Base-by-base conservation (phyloP, 2,888 invertebrate genomes). In the Iphiclides podalirius region DNA sequence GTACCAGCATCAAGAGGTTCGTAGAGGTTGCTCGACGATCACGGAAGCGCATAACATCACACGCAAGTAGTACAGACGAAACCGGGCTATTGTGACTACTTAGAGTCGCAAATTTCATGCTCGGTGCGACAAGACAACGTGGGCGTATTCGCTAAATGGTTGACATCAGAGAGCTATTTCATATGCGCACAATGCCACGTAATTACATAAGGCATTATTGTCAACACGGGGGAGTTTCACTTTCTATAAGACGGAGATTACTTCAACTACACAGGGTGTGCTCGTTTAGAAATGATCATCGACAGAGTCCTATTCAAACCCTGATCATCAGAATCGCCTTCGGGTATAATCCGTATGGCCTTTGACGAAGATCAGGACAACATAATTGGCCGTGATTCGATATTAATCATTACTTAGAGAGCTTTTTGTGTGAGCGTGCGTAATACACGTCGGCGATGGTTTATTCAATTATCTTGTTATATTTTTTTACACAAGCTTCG, bases 181-280 rank as follows among this genome's bases (percentile, higher is more conserved):
- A 64, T 67, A 63, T 63, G 69, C 66, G 54, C 64, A 79, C 76
- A 78, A 79, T 75, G 59, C 62, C 50, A 62, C 54, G 60, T 66
- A 74, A 79, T 83, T 80, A 72, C 70, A 75, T 76, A 81, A 80
- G 63, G 54, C 56, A 54, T 65, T 64, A 72, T 75, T 75, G 75
- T 78, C 78, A 75, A 74, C 74, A 69, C 66, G 68, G 64, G 66
- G 67, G 68, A 68, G 73, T 74, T 70, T 73, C 66, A 64, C 79
- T 78, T 80, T 78, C 70, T 75, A 74, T 67, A 60, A 65, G 67
- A 66, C 52, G 61, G 63, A 70, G 65, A 67, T 70, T 61, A 63
- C 59, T 60, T 57, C 59, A 49, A 61, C 64, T 60, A 57, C 60
- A 68, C 69, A 73, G 67, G 66, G 72, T 67, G 70, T 69, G 41